These are phyloP conservation scores for Dolichallabes microphthalmus DNA, from an alignment of 2,113 vertebrate genomes.

Conservation along the genomic window DNA sequence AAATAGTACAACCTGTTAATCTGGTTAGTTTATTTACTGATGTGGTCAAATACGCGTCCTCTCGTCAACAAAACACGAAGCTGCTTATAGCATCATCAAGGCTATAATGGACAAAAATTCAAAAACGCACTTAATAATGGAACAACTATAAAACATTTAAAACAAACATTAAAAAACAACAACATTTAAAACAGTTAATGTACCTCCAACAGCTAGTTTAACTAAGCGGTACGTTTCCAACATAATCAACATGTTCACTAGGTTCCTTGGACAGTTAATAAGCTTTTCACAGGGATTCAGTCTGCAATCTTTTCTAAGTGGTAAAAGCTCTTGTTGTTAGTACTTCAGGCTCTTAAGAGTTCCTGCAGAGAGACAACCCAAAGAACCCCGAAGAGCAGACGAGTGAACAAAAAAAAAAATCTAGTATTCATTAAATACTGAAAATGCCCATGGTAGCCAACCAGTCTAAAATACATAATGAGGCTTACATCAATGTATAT, in stretches of 20 bases:
- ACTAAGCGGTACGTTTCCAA: not conserved
- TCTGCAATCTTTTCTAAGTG: not conserved
- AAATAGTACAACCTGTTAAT: not conserved
- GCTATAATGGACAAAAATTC: not conserved
- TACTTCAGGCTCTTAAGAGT: not conserved
- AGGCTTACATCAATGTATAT: not conserved
- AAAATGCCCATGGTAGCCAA: not conserved
- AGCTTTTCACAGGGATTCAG: not conserved
- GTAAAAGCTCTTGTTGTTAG: not conserved
- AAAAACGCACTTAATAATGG: not conserved
- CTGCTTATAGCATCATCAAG: not conserved
- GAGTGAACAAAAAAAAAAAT: not conserved
- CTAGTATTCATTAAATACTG: not conserved
- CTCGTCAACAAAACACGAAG: not conserved
- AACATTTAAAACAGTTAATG: not conserved
- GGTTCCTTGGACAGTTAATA: not conserved
- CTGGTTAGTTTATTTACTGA: not conserved
- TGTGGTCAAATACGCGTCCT: not conserved
- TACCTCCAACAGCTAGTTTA: not conserved
- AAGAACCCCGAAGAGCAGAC: not conserved
- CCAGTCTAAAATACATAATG: not conserved
- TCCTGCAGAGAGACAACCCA: not conserved
- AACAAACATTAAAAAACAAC: too few species aligned
- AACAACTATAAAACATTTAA: too few species aligned
- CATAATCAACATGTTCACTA: not conserved